Base-by-base conservation (phyloP, 2,888 invertebrate genomes). In the Sphinx pinastri region DNA sequence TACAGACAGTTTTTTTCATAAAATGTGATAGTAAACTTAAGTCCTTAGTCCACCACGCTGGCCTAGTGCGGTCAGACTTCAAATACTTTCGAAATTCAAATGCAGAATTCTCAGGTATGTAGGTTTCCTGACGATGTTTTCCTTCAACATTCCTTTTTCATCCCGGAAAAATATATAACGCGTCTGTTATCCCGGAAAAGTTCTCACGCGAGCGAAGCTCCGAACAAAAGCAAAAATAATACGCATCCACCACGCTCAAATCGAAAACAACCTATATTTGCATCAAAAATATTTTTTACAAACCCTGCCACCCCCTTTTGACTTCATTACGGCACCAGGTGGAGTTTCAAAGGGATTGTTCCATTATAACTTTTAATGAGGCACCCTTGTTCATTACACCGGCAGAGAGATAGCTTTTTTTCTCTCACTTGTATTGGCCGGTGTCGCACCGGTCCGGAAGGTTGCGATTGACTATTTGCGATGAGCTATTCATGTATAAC, bases 301-400 rank as follows among this genome's bases (percentile, higher is more conserved):
- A 49, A 49, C 47, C 16, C 5, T 19, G 6, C 19, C 19, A 49
- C 16, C 47, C 60, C 63, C 19, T 19, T 19, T 47, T 19, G 16
- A 49, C 63, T 6, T 25, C 63, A 19, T 63, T 25, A 63, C 63
- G 19, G 19, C 16, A 16, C n/a, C 49, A 63, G 63, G 63, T 63
- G 63, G 63, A 12, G 49, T 49, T 63, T 47, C 63, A 63, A 63
- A 63, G 63, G 63, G 63, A 63, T 63, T 63, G 19, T 63, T 38
- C 69, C 76, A 79, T 79, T 75, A 76, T 76, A 80, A 80, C 71
- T 79, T 80, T 79, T 80, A 79, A 80, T 79, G 77, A 79, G 75
- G 73, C 60, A 52, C 70, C 71, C 70, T 63, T 75, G 77, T 77
- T 76, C 74, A 71, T 75, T 74, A 70, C 68, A 73, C 67, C 57